These are phyloP conservation scores for Koerneria pararmatus DNA, from an alignment of 2,888 invertebrate species.

Conservation along the genomic window DNA sequence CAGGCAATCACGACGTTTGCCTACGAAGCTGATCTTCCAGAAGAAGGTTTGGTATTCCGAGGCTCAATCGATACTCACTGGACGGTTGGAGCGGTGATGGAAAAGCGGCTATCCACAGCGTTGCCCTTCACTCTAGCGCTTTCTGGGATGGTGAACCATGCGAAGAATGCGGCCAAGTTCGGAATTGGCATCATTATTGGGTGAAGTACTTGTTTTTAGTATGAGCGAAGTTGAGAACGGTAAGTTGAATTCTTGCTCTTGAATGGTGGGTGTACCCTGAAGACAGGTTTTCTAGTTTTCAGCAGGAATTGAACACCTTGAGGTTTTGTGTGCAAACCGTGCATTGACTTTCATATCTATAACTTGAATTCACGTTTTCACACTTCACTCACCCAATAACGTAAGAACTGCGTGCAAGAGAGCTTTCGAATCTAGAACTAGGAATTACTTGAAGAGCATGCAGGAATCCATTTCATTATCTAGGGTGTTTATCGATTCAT, in stretches of 20 bases:
- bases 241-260: not conserved
- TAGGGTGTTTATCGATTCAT: too few species aligned
- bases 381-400: too few species aligned
- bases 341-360: too few species aligned
- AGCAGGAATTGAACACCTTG: too few species aligned
- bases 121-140: constrained; percentile 88
- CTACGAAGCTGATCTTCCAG: constrained; percentile 87
- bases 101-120: constrained; percentile 81
- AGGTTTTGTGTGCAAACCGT: too few species aligned
- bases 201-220: constrained; percentile 30
- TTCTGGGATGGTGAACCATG: constrained; percentile 86
- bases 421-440: too few species aligned
- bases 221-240: not conserved
- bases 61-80: constrained; percentile 88
- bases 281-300: too few species aligned
- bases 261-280: not conserved
- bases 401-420: too few species aligned
- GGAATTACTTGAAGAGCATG: too few species aligned
- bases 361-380: too few species aligned
- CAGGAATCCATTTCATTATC: too few species aligned
- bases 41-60: constrained; percentile 87
- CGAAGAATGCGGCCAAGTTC: constrained; percentile 76
- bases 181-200: constrained; percentile 92
- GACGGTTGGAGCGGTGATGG: constrained; percentile 83
- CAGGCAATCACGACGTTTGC: constrained; percentile 76